Conservation (phyloP, 2,113 vertebrate species). For the Etheostoma cragini region DNA sequence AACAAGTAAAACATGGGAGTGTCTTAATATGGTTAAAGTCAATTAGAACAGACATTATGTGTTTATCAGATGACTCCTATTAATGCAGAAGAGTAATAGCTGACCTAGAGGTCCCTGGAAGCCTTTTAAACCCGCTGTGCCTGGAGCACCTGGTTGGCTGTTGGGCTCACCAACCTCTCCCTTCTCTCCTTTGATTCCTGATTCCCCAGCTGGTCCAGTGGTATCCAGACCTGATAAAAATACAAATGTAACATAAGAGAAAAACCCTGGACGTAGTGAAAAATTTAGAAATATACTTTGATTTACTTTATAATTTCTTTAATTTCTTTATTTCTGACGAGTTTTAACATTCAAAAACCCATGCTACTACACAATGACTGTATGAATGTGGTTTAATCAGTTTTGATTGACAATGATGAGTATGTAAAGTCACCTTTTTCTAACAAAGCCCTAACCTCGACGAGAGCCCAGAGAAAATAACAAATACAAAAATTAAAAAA, state of each 20-base stretch:
- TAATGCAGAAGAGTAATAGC: slow-evolving; percentile 32
- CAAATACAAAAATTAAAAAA: not conserved
- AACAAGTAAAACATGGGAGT: slow-evolving; percentile 20
- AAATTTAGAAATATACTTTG: not conserved
- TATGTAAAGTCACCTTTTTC: not conserved
- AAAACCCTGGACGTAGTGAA: not conserved
- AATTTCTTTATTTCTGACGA: not conserved
- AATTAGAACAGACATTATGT: not conserved
- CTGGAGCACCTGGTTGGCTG: slow-evolving; percentile 82
- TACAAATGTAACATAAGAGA: slow-evolving; percentile 2
- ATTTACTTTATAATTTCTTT: not conserved
- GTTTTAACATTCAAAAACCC: not conserved
- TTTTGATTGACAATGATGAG: not conserved
- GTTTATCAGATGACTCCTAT: not conserved
- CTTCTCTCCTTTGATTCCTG: slow-evolving; percentile 85
- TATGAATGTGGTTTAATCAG: not conserved
- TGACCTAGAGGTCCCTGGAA: slow-evolving; percentile 87
- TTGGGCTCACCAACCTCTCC: slow-evolving; percentile 88
- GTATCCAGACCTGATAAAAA: slow-evolving; percentile 84
- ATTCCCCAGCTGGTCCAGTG: slow-evolving; percentile 84
- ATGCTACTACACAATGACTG: not conserved
- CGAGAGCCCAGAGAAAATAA: too few relatives aligned
- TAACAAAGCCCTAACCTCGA: not conserved
- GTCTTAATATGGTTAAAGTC: not conserved
- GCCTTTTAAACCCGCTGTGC: slow-evolving; percentile 87